A percentile compares a stretch with the other conserved stretches of the same genome.
These are phyloP conservation scores for Bubo bubo DNA, from an alignment of 2,113 vertebrate genomes.

Conservation along the genomic window DNA sequence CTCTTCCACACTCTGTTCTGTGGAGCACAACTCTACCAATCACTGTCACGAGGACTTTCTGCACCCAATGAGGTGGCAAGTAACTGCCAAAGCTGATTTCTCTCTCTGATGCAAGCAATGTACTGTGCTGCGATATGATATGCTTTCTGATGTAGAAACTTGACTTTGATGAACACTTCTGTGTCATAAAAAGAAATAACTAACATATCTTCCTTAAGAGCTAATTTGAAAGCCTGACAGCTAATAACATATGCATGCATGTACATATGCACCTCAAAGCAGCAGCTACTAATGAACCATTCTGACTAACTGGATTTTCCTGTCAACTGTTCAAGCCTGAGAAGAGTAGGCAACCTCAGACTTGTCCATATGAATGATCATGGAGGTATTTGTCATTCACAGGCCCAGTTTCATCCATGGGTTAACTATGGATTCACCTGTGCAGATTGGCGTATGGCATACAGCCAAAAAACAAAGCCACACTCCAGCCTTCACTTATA, in stretches of 20 bases:
- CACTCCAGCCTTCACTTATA: neutral
- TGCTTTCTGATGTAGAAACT: neutral
- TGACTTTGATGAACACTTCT: neutral
- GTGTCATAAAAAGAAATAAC: neutral
- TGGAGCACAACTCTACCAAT: neutral
- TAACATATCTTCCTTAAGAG: neutral
- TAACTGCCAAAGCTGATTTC: neutral
- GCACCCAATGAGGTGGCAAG: accelerated
- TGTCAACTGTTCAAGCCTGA: neutral
- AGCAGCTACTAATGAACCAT: neutral
- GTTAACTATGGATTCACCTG: neutral
- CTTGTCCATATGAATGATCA: neutral
- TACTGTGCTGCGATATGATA: neutral
- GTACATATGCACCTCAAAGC: neutral
- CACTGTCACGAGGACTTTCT: neutral
- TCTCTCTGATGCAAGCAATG: neutral
- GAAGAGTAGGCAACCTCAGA: neutral
- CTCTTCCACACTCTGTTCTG: neutral
- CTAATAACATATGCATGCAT: neutral
- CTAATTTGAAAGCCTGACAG: neutral
- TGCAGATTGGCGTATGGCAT: neutral
- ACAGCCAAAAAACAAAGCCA: neutral
- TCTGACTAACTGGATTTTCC: neutral
- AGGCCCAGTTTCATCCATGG: neutral
- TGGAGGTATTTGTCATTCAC: neutral